Base-by-base conservation (phyloP, 2,797 vertebrate species). In the Leptoclinus maculatus region DNA sequence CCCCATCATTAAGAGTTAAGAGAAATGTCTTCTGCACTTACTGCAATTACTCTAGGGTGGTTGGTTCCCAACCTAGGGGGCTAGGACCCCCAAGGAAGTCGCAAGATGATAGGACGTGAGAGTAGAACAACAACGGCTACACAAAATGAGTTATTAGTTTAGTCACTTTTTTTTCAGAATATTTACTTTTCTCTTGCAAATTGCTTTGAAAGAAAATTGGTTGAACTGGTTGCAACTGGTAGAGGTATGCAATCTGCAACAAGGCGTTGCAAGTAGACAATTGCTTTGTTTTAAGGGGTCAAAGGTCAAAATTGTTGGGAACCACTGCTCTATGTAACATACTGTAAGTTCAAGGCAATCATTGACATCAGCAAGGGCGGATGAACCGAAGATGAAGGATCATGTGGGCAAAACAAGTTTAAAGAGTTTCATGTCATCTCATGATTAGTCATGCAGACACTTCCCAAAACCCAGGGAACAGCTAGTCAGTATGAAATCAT, bases 391-490 rank as follows among this genome's bases (percentile, higher is more conserved):
- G 10, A 58, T 49, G 47, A 74, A 43, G 71, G 45, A 79, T 79
- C 69, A 34, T 65, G 23, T 14, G n/a, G 67, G 45, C 25, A 72
- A 82, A 80, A 70, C 36, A 71, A 77, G 60, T 64, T 86, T 70
- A 51, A 68, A 39, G 58, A 39, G 67, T 57, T 80, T 32, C n/a
- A 76, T 74, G 72, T 25, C 66, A 67, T 73, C 67, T 45, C 23
- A 23, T 60, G 71, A 80, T 90, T 78, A 78, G 66, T 85, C 82
- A 86, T 53, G 56, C 47, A 80, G 74, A 67, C 68, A 60, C 57
- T 57, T 79, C 64, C 78, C 70, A 62, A 68, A 68, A 25, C 27
- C 38, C 60, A 53, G 32, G 63, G 58, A 77, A 53, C 29, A 56
- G 72, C 72, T 57, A 53, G 60, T 75, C 67, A 65, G 51, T 58